phyloP scores from a whole-genome alignment of 2,113 vertebrate genomes.

The Anoplopoma fimbria region DNA sequence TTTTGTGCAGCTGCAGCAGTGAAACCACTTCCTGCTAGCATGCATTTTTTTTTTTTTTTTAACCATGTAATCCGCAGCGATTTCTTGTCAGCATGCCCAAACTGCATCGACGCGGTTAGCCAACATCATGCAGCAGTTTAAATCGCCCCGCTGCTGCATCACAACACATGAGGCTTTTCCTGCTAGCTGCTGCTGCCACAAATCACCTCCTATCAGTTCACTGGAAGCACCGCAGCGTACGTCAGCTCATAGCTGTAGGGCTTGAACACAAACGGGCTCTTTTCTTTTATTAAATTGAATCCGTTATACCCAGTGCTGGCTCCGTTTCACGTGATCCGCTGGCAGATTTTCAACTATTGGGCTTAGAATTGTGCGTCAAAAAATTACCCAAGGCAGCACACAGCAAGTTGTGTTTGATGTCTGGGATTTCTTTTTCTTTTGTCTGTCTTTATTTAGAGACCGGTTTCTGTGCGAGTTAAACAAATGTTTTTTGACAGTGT shows the following conservation, averaged over 20 bases:
- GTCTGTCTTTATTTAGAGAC: constrained; percentile 16
- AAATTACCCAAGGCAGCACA: constrained; percentile 46
- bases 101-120: constrained; percentile 51
- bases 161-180: constrained; percentile 64
- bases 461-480: constrained; percentile 30
- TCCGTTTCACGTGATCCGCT: constrained; percentile 55
- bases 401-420: constrained; percentile 35
- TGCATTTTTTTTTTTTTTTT: constrained; percentile 47
- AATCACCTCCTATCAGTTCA: constrained; percentile 70
- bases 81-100: constrained; percentile 58
- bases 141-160: constrained; percentile 51
- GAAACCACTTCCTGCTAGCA: neutral
- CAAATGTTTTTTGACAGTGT: constrained; percentile 45
- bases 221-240: constrained; percentile 52
- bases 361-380: constrained; percentile 47
- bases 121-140: constrained; percentile 55
- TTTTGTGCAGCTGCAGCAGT: neutral
- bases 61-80: constrained; percentile 34
- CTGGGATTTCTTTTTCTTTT: neutral
- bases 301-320: constrained; percentile 58
- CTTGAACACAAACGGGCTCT: constrained; percentile 63
- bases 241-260: constrained; percentile 64
- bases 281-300: constrained; percentile 72
- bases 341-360: constrained; percentile 67
- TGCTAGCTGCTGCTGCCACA: constrained; percentile 71